Conservation (phyloP, 92 coral and sea anemone species). For the Diadumene lineata region DNA sequence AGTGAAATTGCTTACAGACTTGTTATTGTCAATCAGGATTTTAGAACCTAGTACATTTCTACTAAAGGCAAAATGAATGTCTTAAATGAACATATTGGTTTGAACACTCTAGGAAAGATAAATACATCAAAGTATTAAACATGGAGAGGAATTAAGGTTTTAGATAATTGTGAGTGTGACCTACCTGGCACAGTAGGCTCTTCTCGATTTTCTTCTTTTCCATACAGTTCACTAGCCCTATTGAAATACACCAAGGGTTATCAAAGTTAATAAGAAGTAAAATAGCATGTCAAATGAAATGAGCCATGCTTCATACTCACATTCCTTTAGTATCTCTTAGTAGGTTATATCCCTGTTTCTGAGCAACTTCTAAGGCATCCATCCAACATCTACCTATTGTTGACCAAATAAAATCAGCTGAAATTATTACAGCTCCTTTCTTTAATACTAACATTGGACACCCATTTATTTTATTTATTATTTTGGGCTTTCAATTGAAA, state of each 20-base stretch:
- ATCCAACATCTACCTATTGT: slow-evolving; percentile 84
- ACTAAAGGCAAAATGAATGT: no score
- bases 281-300: neutral
- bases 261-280: neutral
- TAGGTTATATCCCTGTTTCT: slow-evolving; percentile 86
- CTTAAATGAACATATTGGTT: no score
- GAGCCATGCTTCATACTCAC: slow-evolving; percentile 46
- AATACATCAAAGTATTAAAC: no score
- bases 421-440: no score
- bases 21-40: no score
- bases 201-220: slow-evolving; percentile 72
- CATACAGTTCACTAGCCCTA: slow-evolving; percentile 98
- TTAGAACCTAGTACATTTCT: no score
- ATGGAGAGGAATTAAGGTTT: neutral
- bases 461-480: no score
- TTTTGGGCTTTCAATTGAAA: no score
- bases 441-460: no score
- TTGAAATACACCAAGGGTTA: neutral
- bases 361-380: slow-evolving; percentile 99
- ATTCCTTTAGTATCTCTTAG: slow-evolving; percentile 97
- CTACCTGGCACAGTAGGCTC: slow-evolving; percentile 62
- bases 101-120: no score
- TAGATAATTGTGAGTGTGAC: neutral
- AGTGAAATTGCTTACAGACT: no score
- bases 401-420: neutral